These are phyloP conservation scores for Harpalus rufipes DNA, from an alignment of 2,888 invertebrate genomes.

Conservation along the genomic window DNA sequence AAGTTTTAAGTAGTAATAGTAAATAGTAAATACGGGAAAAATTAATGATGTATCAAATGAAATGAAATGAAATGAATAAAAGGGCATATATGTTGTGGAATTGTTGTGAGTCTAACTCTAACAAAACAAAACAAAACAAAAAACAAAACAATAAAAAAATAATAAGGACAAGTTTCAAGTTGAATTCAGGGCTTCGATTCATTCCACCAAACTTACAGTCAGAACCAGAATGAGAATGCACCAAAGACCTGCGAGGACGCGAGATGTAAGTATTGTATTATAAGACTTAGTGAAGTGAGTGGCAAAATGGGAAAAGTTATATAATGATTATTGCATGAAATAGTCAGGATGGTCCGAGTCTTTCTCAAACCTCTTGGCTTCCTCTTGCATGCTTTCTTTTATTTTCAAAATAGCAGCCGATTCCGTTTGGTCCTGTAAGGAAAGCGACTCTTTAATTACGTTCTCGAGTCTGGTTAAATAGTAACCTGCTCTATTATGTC, in stretches of 20 bases:
- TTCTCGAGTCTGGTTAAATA: conserved; percentile 67
- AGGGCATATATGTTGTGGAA: conserved; percentile 54
- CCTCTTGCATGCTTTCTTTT: conserved; percentile 99
- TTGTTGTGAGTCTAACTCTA: neutral
- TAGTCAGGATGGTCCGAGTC: conserved; percentile 98
- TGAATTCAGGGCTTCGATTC: conserved; percentile 60
- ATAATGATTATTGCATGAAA: conserved; percentile 91
- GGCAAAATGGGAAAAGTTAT: conserved; percentile 64
- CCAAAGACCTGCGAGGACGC: conserved; percentile 64
- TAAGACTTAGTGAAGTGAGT: conserved; percentile 58
- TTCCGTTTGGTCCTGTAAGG: conserved; percentile 92
- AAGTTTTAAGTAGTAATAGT: conserved; percentile 18
- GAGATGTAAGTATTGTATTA: conserved; percentile 63
- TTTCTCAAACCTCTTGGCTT: conserved; percentile 99
- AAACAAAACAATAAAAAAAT: neutral
- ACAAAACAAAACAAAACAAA: no score
- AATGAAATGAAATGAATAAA: conserved; percentile 21
- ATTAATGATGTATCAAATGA: conserved; percentile 49
- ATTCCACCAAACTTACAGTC: conserved; percentile 65
- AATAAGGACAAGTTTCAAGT: conserved; percentile 17
- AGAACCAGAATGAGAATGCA: conserved; percentile 65
- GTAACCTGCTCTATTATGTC: conserved; percentile 62
- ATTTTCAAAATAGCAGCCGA: conserved; percentile 99
- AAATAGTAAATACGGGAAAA: conserved; percentile 50
- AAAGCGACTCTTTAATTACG: conserved; percentile 77